Evolutionary conservation across 2,113 vertebrate species (phyloP).

Genomic region (Sylvietta virens): DNA sequence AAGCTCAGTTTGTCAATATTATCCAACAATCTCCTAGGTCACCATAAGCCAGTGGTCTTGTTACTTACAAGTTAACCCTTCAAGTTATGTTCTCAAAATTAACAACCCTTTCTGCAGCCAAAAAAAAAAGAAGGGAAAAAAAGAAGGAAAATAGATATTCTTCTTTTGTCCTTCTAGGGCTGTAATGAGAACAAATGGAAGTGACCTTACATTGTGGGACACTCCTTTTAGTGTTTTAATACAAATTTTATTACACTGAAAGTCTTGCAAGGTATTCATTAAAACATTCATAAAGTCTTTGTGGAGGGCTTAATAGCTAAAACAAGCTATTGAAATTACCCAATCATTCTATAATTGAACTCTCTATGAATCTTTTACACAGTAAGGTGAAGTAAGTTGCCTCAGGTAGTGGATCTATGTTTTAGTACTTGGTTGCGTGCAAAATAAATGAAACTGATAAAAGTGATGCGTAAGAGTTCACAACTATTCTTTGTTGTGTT

Average conservation of each 20-base stretch:
- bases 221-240: conserved; percentile 63
- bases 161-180: conserved; percentile 24
- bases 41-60: background rate
- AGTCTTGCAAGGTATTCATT: conserved; percentile 62
- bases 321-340: conserved; percentile 67
- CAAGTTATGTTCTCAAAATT: background rate
- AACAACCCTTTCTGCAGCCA: background rate
- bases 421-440: background rate
- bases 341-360: conserved; percentile 58
- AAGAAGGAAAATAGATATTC: background rate
- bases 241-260: conserved; percentile 68
- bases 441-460: background rate
- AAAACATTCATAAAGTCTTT: conserved; percentile 57
- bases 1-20: background rate
- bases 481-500: background rate
- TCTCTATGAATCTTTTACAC: conserved; percentile 49
- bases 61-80: background rate
- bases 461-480: background rate
- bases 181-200: conserved; percentile 67
- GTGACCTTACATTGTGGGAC: conserved; percentile 49
- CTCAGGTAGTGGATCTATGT: background rate
- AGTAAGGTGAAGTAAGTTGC: conserved; percentile 42
- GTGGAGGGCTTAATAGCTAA: conserved; percentile 61
- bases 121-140: background rate
- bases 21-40: background rate